phyloP scores from a whole-genome alignment of 2,113 vertebrate species.

The Peucedramus taeniatus region DNA sequence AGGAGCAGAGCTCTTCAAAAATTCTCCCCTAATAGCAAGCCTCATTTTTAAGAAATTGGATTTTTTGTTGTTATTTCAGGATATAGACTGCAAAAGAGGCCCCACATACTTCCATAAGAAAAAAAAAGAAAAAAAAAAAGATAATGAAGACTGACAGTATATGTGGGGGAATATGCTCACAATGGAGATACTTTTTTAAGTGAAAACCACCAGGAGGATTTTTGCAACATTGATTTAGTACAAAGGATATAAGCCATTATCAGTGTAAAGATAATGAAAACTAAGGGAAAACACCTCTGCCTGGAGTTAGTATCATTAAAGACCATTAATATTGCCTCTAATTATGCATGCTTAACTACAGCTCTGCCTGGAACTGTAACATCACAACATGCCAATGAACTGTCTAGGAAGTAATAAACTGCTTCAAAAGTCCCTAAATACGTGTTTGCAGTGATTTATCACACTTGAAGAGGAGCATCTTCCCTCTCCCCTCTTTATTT shows the following conservation, averaged over 20 bases:
- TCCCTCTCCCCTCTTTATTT: neutral
- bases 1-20: neutral
- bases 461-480: neutral
- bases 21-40: neutral
- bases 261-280: slow-evolving; percentile 10
- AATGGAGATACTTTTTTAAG: neutral
- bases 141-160: neutral
- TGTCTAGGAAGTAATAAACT: neutral
- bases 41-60: neutral
- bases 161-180: neutral
- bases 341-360: neutral
- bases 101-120: rapidly evolving
- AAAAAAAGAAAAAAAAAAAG: neutral
- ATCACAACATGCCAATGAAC: neutral
- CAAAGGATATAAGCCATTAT: slow-evolving; percentile 9
- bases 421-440: neutral
- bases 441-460: rapidly evolving
- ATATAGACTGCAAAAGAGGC: neutral
- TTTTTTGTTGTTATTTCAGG: neutral
- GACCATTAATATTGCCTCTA: neutral
- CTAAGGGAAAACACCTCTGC: neutral
- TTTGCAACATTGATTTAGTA: neutral
- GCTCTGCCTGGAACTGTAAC: neutral
- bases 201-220: slow-evolving; percentile 1
- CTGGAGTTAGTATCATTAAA: neutral